Conservation (phyloP, 2,888 invertebrate genomes). For the Ornithoptera alexandrae region DNA sequence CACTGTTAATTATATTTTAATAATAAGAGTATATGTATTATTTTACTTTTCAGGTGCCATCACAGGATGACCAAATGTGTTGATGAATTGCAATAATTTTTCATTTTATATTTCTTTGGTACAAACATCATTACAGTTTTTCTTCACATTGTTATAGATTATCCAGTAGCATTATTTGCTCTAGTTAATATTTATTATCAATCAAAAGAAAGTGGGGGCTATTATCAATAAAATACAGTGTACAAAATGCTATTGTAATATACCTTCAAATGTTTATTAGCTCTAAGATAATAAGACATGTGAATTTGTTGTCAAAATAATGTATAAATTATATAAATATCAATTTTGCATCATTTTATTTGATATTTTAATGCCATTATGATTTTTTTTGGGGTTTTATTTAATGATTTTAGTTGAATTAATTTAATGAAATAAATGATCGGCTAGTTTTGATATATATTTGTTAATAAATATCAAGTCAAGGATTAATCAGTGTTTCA, state of each 20-base stretch:
- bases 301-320: slow-evolving; percentile 63
- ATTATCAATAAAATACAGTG: slow-evolving; percentile 44
- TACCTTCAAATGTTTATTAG: slow-evolving; percentile 47
- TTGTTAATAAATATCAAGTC: slow-evolving; percentile 32
- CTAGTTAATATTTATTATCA: slow-evolving; percentile 20
- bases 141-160: slow-evolving; percentile 2
- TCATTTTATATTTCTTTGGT: slow-evolving; percentile 10
- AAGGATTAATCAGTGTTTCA: slow-evolving; percentile 14
- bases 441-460: slow-evolving; percentile 35
- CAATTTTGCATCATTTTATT: slow-evolving; percentile 51
- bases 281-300: slow-evolving; percentile 51
- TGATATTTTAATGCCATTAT: slow-evolving; percentile 59
- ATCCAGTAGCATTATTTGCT: slow-evolving; percentile 15
- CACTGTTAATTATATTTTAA: too few relatives aligned
- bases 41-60: slow-evolving; percentile 67
- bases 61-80: slow-evolving; percentile 76
- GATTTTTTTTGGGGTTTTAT: slow-evolving; percentile 53
- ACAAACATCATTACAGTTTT: slow-evolving; percentile 17
- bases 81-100: slow-evolving; percentile 44
- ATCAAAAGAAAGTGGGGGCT: slow-evolving; percentile 32
- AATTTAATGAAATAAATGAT: slow-evolving; percentile 44
- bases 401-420: slow-evolving; percentile 42
- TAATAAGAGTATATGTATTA: slow-evolving; percentile 4
- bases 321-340: slow-evolving; percentile 48
- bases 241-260: slow-evolving; percentile 52